A percentile compares a stretch with the other conserved stretches of the same genome.
These are phyloP conservation scores for Caenorhabditis sinica DNA, from an alignment of 2,888 invertebrate species.

Conservation along the genomic window DNA sequence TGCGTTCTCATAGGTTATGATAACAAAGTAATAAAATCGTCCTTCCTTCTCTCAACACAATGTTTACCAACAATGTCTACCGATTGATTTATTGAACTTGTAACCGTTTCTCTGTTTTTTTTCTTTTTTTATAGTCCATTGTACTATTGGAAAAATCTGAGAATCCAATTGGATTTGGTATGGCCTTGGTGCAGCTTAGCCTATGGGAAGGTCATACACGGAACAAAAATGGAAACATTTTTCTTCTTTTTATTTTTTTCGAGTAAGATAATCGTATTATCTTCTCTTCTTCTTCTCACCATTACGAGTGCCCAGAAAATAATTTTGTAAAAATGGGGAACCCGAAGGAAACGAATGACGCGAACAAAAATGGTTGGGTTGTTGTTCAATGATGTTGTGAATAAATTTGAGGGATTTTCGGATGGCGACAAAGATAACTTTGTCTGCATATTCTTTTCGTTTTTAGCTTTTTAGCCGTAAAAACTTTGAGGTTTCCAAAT, in stretches of 20 bases:
- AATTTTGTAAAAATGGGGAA: conserved; percentile 6
- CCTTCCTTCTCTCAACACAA: not conserved
- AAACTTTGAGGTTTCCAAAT: conserved; percentile 49
- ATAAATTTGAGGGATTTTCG: conserved; percentile 27
- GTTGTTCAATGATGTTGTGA: conserved; percentile 41
- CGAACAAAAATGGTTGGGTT: not conserved
- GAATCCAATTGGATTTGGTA: not conserved
- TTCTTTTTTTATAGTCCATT: not conserved
- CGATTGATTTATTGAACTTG: too few species aligned
- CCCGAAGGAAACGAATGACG: conserved; percentile 20
- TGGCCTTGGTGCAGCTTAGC: conserved; percentile 19
- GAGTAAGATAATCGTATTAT: conserved; percentile 57
- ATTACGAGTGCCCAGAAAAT: too few species aligned
- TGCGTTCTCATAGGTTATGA: conserved; percentile 44
- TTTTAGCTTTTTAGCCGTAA: conserved; percentile 2
- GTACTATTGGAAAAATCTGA: not conserved
- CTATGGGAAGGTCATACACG: conserved; percentile 29
- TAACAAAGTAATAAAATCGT: conserved; percentile 45
- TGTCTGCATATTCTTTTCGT: conserved; percentile 49
- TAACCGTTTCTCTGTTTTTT: not conserved
- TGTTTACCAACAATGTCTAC: too few species aligned
- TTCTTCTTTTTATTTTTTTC: not conserved
- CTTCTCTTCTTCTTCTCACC: conserved; percentile 12
- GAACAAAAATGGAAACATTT: conserved; percentile 14
- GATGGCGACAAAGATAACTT: conserved; percentile 46